These are phyloP conservation scores for Gymnodraco acuticeps DNA, from an alignment of 2,797 vertebrate genomes.

Conservation along the genomic window DNA sequence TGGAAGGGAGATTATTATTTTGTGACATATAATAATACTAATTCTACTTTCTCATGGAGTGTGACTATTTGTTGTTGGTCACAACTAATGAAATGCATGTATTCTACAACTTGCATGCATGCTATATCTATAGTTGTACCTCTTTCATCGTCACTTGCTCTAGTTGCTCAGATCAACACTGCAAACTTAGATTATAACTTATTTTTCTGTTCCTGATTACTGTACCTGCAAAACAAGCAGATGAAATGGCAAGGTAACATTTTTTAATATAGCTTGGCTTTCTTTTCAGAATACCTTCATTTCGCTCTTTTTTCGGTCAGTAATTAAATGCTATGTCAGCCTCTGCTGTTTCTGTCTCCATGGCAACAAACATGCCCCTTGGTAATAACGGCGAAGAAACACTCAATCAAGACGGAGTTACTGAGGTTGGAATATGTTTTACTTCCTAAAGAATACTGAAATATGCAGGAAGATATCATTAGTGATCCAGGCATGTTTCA, in stretches of 20 bases:
- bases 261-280: slow-evolving; percentile 41
- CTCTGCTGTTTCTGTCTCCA: slow-evolving; percentile 60
- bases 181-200: slow-evolving; percentile 9
- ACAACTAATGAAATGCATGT: neutral
- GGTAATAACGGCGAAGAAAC: slow-evolving; percentile 59
- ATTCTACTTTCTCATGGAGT: neutral
- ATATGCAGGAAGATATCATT: slow-evolving; percentile 15
- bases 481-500: slow-evolving; percentile 5
- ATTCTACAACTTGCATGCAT: neutral
- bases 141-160: slow-evolving; percentile 25
- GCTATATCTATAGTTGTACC: neutral
- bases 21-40: neutral
- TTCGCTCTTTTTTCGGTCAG: slow-evolving; percentile 63
- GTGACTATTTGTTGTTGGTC: neutral
- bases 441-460: slow-evolving; percentile 33
- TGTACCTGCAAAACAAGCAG: slow-evolving; percentile 31
- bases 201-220: slow-evolving; percentile 30
- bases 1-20: neutral
- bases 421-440: slow-evolving; percentile 41
- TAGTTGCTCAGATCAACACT: slow-evolving; percentile 28
- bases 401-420: slow-evolving; percentile 60
- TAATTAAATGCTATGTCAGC: slow-evolving; percentile 66
- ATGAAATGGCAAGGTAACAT: slow-evolving; percentile 32
- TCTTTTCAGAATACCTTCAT: slow-evolving; percentile 55
- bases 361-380: slow-evolving; percentile 68